Conservation (phyloP, 2,113 vertebrate species). For the Thamnaconus septentrionalis region DNA sequence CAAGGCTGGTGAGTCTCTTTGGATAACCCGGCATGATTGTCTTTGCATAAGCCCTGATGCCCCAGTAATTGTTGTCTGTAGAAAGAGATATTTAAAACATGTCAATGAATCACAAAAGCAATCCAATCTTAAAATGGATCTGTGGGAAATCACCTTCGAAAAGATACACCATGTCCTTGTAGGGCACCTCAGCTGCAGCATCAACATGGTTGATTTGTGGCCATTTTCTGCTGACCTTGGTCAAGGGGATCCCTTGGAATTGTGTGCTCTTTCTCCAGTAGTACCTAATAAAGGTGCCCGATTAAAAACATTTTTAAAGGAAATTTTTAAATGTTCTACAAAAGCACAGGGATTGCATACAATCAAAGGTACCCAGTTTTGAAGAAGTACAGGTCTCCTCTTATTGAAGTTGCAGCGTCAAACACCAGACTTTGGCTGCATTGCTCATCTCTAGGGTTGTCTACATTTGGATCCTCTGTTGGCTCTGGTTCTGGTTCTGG, state of each 20-base stretch:
- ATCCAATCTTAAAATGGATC: neutral
- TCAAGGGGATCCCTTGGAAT: conserved; percentile 28
- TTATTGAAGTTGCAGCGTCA: conserved; percentile 69
- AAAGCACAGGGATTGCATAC: neutral
- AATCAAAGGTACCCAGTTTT: conserved; percentile 54
- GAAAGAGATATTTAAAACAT: conserved; percentile 3
- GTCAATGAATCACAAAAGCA: neutral
- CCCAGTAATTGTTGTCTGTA: conserved; percentile 69
- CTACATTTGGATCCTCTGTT: conserved; percentile 31
- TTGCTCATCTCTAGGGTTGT: conserved; percentile 44
- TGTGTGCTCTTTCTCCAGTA: conserved; percentile 68
- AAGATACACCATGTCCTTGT: conserved; percentile 41
- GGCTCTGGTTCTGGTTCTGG: conserved; percentile 58
- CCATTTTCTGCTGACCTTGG: conserved; percentile 59
- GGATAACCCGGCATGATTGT: conserved; percentile 60
- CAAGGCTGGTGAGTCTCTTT: conserved; percentile 60
- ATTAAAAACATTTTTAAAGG: neutral
- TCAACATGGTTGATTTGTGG: conserved; percentile 59
- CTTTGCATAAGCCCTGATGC: conserved; percentile 42
- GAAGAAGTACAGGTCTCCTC: conserved; percentile 71
- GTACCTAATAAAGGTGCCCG: conserved; percentile 46
- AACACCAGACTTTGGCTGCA: conserved; percentile 66
- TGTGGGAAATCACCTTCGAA: conserved; percentile 62
- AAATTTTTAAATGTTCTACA: neutral
- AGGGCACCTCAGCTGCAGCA: conserved; percentile 64